Conservation (phyloP, 92 coral and sea anemone species). For the Pocillopora grandis region DNA sequence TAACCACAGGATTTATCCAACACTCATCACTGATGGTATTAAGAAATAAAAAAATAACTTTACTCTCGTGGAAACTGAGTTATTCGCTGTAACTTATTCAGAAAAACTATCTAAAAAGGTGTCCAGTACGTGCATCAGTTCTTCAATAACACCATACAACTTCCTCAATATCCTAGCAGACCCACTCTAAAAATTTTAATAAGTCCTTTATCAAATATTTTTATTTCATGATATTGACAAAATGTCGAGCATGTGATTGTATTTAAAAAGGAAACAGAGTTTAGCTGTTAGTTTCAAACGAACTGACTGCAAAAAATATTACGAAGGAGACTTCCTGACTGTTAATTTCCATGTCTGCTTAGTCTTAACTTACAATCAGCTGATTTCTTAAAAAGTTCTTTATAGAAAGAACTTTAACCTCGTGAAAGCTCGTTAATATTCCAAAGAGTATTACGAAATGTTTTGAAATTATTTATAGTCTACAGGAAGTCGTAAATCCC, state of each 20-base stretch:
- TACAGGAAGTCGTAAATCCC: conserved; percentile 3
- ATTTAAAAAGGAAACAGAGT: background rate
- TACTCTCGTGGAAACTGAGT: too few relatives aligned
- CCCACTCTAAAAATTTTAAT: background rate
- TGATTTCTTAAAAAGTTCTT: background rate
- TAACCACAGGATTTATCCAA: too few relatives aligned
- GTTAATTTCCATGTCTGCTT: background rate
- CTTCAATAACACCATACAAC: background rate
- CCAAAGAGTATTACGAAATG: background rate
- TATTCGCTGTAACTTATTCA: too few relatives aligned
- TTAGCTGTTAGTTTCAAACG: too few relatives aligned
- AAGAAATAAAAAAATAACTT: too few relatives aligned
- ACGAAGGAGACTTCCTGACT: too few relatives aligned
- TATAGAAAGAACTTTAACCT: background rate
- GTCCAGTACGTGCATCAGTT: too few relatives aligned
- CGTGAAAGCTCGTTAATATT: background rate
- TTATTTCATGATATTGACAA: background rate
- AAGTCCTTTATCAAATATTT: background rate
- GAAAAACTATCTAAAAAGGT: too few relatives aligned
- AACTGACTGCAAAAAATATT: too few relatives aligned
- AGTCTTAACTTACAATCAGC: background rate
- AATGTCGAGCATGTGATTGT: background rate
- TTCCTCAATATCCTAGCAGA: too few relatives aligned
- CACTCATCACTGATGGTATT: too few relatives aligned
- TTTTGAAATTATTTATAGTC: background rate